Evolutionary conservation across 2,888 invertebrate species (phyloP).

Genomic region (Heliconius ismenius): DNA sequence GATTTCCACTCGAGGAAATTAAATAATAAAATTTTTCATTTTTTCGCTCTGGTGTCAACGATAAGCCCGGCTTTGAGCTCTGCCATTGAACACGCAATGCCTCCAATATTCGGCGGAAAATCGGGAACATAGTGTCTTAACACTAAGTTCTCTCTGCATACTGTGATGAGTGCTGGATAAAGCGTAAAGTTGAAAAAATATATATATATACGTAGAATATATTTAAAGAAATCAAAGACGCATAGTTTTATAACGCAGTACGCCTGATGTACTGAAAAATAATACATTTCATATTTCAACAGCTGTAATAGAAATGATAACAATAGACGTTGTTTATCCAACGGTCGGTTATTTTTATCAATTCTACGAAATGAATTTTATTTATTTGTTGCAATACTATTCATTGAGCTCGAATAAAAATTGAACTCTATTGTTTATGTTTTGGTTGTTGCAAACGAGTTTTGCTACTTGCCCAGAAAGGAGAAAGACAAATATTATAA

Average conservation of each 20-base stretch:
- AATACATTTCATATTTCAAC: constrained; percentile 37
- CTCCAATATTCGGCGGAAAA: too few relatives aligned
- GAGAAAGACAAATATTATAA: neutral
- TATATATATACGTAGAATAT: neutral
- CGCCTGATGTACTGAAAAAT: constrained; percentile 24
- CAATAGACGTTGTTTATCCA: constrained; percentile 25
- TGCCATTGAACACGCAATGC: too few relatives aligned
- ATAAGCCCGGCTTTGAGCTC: too few relatives aligned
- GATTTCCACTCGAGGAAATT: too few relatives aligned
- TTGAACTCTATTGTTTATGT: constrained; percentile 13
- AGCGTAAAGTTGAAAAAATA: too few relatives aligned
- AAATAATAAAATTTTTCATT: too few relatives aligned
- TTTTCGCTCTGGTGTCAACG: too few relatives aligned
- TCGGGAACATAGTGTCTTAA: too few relatives aligned
- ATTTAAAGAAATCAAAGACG: neutral
- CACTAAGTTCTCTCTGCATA: too few relatives aligned
- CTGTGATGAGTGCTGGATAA: too few relatives aligned
- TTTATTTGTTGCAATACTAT: constrained; percentile 20
- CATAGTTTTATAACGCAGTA: neutral
- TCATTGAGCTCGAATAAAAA: constrained; percentile 13
- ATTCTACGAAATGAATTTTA: constrained; percentile 20
- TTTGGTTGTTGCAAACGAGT: neutral
- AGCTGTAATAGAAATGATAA: constrained; percentile 31
- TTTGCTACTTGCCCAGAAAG: neutral
- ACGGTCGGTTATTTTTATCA: constrained; percentile 29